These are phyloP conservation scores for Cremastinae sp. DNA, from an alignment of 2,888 invertebrate species.

Conservation along the genomic window DNA sequence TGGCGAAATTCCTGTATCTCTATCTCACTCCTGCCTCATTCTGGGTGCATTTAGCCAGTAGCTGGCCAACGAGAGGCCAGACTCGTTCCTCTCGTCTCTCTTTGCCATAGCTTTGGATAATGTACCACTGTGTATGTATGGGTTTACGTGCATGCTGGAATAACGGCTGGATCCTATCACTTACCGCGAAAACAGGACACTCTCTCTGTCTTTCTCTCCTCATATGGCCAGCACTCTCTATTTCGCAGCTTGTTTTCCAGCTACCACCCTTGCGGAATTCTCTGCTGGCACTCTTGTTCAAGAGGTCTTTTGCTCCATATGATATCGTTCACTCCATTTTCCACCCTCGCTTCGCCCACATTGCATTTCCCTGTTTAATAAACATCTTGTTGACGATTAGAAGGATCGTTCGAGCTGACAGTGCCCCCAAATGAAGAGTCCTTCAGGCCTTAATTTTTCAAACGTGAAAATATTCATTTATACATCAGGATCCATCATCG, in stretches of 20 bases:
- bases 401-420: background rate
- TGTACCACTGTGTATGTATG: conserved; percentile 22
- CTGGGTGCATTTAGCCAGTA: conserved; percentile 70
- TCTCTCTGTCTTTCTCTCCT: conserved; percentile 38
- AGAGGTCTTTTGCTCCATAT: conserved; percentile 28
- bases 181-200: conserved; percentile 60
- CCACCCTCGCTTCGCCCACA: conserved; percentile 10
- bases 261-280: conserved; percentile 24
- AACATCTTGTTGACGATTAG: conserved; percentile 5
- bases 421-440: no score
- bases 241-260: conserved; percentile 60
- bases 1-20: conserved; percentile 23
- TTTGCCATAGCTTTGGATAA: conserved; percentile 20
- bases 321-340: conserved; percentile 22
- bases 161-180: conserved; percentile 61
- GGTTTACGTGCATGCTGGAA: conserved; percentile 24
- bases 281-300: conserved; percentile 25
- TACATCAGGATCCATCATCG: no score
- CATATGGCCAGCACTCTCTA: conserved; percentile 48
- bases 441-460: no score
- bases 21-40: conserved; percentile 59
- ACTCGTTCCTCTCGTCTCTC: conserved; percentile 14
- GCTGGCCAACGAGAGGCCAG: conserved; percentile 18
- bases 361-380: conserved; percentile 4
- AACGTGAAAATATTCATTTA: no score